These are phyloP conservation scores for Drosophila quadrilineata DNA, from an alignment of 1,140 invertebrate species.

Conservation along the genomic window DNA sequence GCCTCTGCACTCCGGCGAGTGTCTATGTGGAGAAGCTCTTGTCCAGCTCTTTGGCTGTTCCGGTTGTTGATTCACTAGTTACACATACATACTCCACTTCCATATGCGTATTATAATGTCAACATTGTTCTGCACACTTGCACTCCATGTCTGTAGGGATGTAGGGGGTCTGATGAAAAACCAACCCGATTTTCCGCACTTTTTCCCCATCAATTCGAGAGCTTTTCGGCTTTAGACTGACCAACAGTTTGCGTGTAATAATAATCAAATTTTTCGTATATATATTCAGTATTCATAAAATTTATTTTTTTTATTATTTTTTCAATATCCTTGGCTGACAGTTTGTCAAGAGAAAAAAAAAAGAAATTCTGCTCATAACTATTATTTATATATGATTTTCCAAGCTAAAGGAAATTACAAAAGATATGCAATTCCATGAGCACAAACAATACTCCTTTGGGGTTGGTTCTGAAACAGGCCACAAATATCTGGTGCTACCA, in stretches of 20 bases:
- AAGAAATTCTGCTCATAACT: constrained; percentile 7
- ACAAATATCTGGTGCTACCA: no score
- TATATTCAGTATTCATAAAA: background rate
- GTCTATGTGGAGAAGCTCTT: constrained; percentile 17
- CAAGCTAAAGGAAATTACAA: constrained; percentile 59
- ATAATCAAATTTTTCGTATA: constrained; percentile 34
- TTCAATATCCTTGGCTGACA: background rate
- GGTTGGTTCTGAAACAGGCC: constrained; percentile 34
- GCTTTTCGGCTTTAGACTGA: constrained; percentile 65
- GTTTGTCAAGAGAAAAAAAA: no score
- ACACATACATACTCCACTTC: constrained; percentile 27
- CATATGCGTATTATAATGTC: constrained; percentile 75
- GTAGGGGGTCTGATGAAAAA: constrained; percentile 37
- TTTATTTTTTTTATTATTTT: background rate
- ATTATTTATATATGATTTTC: constrained; percentile 35
- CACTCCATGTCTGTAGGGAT: no score
- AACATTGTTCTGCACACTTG: constrained; percentile 69
- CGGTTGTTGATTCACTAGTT: constrained; percentile 60
- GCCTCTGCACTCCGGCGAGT: constrained; percentile 57
- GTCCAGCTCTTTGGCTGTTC: constrained; percentile 18
- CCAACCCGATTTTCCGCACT: constrained; percentile 13
- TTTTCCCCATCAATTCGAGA: constrained; percentile 40
- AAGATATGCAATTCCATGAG: constrained; percentile 23
- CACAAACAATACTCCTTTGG: constrained; percentile 23
- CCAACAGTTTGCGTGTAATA: constrained; percentile 67